Evolutionary conservation across 2,888 invertebrate genomes (phyloP).

Genomic region (Apotomis capreana): DNA sequence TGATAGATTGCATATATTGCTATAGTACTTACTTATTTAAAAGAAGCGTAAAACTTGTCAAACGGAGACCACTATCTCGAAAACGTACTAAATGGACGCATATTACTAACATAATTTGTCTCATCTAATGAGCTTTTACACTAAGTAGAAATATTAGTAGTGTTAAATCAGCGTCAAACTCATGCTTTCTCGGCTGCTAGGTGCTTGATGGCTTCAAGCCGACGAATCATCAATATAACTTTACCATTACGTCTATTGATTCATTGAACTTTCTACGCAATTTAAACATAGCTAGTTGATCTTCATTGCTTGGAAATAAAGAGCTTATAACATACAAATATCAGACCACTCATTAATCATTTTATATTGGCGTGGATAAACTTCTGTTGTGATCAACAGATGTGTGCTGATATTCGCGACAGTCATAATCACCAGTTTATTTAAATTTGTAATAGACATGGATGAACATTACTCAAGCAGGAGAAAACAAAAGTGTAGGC

Average conservation of each 20-base stretch:
- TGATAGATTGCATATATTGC: too few species aligned
- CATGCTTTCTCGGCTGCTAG: neutral
- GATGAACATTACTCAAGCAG: neutral
- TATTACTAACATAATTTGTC: neutral
- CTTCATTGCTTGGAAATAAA: constrained; percentile 2
- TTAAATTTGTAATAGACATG: neutral
- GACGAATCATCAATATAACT: neutral
- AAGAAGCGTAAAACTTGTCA: too few species aligned
- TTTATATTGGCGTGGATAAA: neutral
- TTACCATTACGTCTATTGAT: neutral
- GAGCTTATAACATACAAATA: neutral
- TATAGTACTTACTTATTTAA: too few species aligned
- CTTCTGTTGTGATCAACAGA: neutral
- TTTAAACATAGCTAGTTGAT: neutral
- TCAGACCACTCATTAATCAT: neutral
- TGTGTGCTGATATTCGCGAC: neutral
- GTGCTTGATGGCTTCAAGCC: neutral
- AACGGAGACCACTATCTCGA: too few species aligned
- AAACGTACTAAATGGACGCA: too few species aligned
- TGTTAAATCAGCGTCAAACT: neutral
- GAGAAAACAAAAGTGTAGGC: constrained; percentile 7
- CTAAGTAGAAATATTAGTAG: neutral
- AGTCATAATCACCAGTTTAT: neutral
- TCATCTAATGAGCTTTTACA: neutral
- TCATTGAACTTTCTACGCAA: constrained; percentile 1